Evolutionary conservation across 37 sponge, comb jelly and placozoan species (phyloP).

Genomic region (Cliona cf. orientalis): DNA sequence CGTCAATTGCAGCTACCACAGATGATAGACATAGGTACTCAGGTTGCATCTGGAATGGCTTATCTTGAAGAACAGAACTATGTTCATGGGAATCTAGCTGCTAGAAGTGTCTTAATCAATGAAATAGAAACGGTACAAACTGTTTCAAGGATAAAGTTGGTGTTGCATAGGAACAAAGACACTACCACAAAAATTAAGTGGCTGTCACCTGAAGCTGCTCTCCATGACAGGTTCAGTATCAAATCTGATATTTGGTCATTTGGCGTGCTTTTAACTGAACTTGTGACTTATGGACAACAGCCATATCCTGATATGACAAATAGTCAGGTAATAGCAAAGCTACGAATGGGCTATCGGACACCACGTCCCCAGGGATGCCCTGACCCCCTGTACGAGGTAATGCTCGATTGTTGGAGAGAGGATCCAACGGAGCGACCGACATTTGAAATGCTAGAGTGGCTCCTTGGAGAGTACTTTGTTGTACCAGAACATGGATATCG

Average conservation of each 20-base stretch:
- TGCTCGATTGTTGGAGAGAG: conserved; percentile 82
- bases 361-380: conserved; percentile 70
- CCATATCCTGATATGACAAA: conserved; percentile 90
- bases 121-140: conserved; percentile 82
- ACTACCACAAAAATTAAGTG: conserved; percentile 97
- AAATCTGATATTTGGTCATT: no score
- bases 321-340: conserved; percentile 62
- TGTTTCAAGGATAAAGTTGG: conserved; percentile 78
- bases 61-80: conserved; percentile 89
- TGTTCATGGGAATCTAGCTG: conserved; percentile 94
- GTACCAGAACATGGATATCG: conserved; percentile 13
- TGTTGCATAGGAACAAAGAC: conserved; percentile 81
- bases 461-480: conserved; percentile 75
- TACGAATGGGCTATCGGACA: conserved; percentile 72
- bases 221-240: conserved; percentile 90
- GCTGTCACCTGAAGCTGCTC: conserved; percentile 95
- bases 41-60: conserved; percentile 94
- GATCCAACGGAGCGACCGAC: conserved; percentile 75
- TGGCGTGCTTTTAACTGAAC: conserved; percentile 85
- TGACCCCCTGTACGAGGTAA: conserved; percentile 76
- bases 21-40: conserved; percentile 86
- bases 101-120: conserved; percentile 90
- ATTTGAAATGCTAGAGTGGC: conserved; percentile 77
- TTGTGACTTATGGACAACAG: conserved; percentile 76
- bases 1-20: conserved; percentile 74